These are phyloP conservation scores for Campylomormyrus numenius DNA, from an alignment of 2,113 vertebrate species.

Conservation along the genomic window DNA sequence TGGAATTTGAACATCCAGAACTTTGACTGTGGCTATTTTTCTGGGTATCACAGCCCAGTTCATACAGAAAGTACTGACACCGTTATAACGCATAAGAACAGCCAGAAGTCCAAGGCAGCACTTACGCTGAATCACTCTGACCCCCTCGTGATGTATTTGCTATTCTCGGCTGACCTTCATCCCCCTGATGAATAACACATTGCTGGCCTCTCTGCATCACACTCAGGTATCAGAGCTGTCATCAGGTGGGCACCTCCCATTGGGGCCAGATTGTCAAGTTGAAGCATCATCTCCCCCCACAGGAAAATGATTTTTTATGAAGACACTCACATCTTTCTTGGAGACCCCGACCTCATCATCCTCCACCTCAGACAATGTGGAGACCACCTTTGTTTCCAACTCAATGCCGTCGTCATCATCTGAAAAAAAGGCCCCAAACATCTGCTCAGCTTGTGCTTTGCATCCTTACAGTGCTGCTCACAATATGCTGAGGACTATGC, in stretches of 20 bases:
- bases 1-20: background rate
- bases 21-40: background rate
- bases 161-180: background rate
- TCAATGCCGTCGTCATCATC: constrained; percentile 68
- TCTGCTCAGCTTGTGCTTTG: background rate
- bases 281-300: background rate
- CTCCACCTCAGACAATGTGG: constrained; percentile 67
- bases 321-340: constrained; percentile 42
- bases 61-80: background rate
- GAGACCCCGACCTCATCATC: constrained; percentile 63
- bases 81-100: background rate
- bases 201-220: background rate
- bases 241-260: background rate
- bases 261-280: background rate
- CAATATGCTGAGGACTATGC: background rate
- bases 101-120: background rate
- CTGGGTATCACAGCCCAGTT: background rate
- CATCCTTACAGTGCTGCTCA: background rate
- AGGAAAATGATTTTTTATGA: background rate
- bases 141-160: background rate
- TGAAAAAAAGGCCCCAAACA: background rate
- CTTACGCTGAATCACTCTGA: background rate
- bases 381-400: constrained; percentile 51
- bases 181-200: background rate
- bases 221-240: background rate